Conservation (phyloP, 92 coral and sea anemone species). For the Meandrina meandrites region DNA sequence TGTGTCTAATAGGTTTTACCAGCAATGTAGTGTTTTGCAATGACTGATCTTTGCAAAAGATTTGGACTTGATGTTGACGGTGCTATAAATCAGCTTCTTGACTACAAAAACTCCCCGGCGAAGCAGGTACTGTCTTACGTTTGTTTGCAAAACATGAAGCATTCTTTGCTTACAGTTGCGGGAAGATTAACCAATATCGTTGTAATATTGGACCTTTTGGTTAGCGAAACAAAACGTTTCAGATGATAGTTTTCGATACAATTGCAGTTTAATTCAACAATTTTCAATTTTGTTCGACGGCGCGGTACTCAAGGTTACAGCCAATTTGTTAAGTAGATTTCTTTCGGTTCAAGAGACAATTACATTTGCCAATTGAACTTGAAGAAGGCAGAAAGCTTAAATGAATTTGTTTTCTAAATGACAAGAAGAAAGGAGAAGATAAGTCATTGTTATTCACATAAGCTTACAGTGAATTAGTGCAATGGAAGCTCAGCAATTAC, state of each 20-base stretch:
- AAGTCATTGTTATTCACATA: background rate
- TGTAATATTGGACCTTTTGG: background rate
- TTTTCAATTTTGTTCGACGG: background rate
- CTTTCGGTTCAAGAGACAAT: background rate
- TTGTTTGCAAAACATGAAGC: background rate
- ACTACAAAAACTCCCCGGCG: slow-evolving; percentile 73
- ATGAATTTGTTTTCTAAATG: background rate
- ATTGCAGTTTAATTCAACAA: background rate
- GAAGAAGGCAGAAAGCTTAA: background rate
- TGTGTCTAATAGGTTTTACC: background rate
- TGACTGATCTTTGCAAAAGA: slow-evolving; percentile 65
- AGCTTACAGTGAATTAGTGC: background rate
- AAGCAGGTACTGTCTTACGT: slow-evolving; percentile 52
- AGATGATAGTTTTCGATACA: background rate
- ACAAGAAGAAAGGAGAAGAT: background rate
- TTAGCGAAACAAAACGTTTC: background rate
- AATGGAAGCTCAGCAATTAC: background rate
- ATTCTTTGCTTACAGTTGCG: background rate
- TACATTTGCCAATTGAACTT: background rate
- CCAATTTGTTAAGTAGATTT: background rate
- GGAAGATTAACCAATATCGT: background rate
- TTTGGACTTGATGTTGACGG: slow-evolving; percentile 74
- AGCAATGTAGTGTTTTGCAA: slow-evolving; percentile 29
- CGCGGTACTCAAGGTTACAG: background rate
- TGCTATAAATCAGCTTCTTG: slow-evolving; percentile 79